Percentiles rank a stretch among this genome's conserved stretches.
Evolutionary conservation across 1,140 invertebrate species (phyloP).

Genomic region (Eumeta japonica): DNA sequence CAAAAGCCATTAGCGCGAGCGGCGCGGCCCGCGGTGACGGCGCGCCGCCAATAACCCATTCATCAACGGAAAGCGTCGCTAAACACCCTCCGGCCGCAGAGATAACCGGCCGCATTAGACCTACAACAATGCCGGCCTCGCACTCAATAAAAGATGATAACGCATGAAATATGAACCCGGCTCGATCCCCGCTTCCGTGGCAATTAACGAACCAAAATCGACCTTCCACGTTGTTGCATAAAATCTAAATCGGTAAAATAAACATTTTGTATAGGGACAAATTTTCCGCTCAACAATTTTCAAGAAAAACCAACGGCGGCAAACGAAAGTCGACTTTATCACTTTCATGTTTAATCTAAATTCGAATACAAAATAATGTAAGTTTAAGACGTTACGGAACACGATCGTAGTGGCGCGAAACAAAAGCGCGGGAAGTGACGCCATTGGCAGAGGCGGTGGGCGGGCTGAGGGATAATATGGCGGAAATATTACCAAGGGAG

Average conservation of each 20-base stretch:
- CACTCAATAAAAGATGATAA: slow-evolving; percentile 59
- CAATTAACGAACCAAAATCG: slow-evolving; percentile 7
- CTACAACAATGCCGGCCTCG: slow-evolving; percentile 53
- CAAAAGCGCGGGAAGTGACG: slow-evolving; percentile 52
- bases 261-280: not conserved
- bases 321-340: not conserved
- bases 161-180: slow-evolving; percentile 57
- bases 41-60: slow-evolving; percentile 43
- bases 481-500: slow-evolving; percentile 53
- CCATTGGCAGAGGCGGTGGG: slow-evolving; percentile 53
- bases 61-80: slow-evolving; percentile 41
- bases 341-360: not conserved
- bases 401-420: slow-evolving; percentile 37
- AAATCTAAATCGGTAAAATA: slow-evolving; percentile 1
- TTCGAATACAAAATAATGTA: not conserved
- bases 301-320: slow-evolving; percentile 36
- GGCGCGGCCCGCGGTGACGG: too few species aligned
- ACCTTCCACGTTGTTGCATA: not conserved
- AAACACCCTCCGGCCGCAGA: slow-evolving; percentile 43
- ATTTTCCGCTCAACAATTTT: too few species aligned
- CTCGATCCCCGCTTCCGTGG: slow-evolving; percentile 34
- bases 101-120: slow-evolving; percentile 52
- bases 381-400: slow-evolving; percentile 50
- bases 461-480: slow-evolving; percentile 51
- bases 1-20: slow-evolving; percentile 12